Base-by-base conservation (phyloP, 2,888 invertebrate species). In the Conus canariensis region DNA sequence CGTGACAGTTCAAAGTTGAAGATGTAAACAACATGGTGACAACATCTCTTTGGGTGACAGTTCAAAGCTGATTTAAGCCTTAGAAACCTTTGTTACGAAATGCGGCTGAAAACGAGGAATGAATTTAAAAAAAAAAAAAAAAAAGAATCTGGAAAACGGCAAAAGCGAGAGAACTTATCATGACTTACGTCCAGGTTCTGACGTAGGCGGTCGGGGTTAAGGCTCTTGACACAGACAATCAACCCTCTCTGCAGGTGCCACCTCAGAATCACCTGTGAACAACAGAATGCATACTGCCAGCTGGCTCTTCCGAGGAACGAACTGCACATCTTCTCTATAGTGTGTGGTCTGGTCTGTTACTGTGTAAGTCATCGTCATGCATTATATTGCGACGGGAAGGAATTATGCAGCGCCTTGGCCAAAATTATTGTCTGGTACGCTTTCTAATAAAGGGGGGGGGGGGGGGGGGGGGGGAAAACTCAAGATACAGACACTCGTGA, bases 211-310 rank as follows among this genome's bases (percentile, higher is more conserved):
- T 89, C 74, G 30, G 85, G n/a, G 30, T 70, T 74, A 4, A 89
- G 25, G 25, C 89, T 89, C 59, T 89, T 89, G 85, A 89, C 89
- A 85, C 89, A 89, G 59, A 89, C 30, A 58, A 58, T 56, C 89
- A 89, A 19, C 7, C 89, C 89, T 25, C 60, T 56, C 67, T 89
- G 89, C 9, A 89, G 85, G 30, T 85, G 85, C 89, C 89, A 89
- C 56, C 89, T 85, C 30, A 89, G 16, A 2, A 89, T 89, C 22
- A 88, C 64, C 87, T 88, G 80, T n/a, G 67, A 60, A 6, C n/a
- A 60, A 6, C n/a, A 19, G 7, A 19, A 22, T 45, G 45, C 58
- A 16, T 22, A 8, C 30, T 25, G n/a, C 19, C 22, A 10, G 22
- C 74, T 22, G 9, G n/a, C n/a, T n/a, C 22, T n/a, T n/a, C 3